Base-by-base conservation (phyloP, 2,113 vertebrate genomes). In the Mystacornis crossleyi region DNA sequence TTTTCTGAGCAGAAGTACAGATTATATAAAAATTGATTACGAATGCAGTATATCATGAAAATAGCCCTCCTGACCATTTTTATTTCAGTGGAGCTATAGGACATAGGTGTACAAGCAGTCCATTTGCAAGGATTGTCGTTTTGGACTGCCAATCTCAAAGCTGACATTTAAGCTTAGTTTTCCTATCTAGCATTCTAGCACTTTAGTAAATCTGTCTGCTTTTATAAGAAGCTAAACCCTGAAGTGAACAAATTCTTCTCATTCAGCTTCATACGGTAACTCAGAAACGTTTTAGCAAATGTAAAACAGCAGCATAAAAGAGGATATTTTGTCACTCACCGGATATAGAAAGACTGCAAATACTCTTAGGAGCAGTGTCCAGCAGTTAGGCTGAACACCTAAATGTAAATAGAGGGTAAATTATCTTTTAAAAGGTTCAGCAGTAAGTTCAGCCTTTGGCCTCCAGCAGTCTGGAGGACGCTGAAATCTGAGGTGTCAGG, bases 11-110 rank as follows among this genome's bases (percentile, higher is more conserved):
- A 77, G 38, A 74, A 88, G 80, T 81, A 54, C 47, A 5, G 11
- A 51, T 95, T 94, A 79, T 96, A 84, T 47, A 93, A 96, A 97
- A 97, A 97, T 95, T 96, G 82, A 87, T 97, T 96, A 95, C 90
- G 89, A 97, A 93, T 50, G n/a, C 74, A 92, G 43, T 97, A 92
- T 78, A 95, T 97, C 67, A 91, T 88, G 50, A 91, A 93, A 92
- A 94, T 53, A 96, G 53, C 73, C 89, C 60, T 73, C 74, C 43
- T 92, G 94, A 60, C 31, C 64, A 60, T 89, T 92, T 93, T 97
- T 82, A 91, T 93, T 86, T 70, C 77, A 93, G 11, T 53, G 89
- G 50, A 94, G 51, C 75, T 95, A 55, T 3, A 89, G 33, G 79
- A 97, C 62, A 86, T 81, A 60, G 67, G 75, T 86, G 66, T 77